Conservation (phyloP, 2,797 vertebrate species). For the Sebastes diploproa region DNA sequence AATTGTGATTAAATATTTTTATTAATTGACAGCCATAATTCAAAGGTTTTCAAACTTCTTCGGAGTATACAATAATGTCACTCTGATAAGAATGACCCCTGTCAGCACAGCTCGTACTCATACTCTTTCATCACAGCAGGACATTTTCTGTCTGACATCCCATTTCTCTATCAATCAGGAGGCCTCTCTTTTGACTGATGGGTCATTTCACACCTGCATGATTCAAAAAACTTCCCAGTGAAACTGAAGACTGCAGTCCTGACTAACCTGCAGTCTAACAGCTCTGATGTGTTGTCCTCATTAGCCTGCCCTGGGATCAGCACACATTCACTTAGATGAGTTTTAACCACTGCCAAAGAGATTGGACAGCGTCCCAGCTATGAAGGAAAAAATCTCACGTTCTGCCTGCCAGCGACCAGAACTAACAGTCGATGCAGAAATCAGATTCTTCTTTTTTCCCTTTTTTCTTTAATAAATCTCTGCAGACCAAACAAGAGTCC, state of each 20-base stretch:
- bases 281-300: constrained; percentile 1
- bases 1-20: too few species aligned
- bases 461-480: constrained; percentile 29
- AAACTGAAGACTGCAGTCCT: background rate
- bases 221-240: background rate
- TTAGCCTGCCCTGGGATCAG: constrained; percentile 5
- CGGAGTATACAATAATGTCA: background rate
- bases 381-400: constrained; percentile 18
- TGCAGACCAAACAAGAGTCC: constrained; percentile 19
- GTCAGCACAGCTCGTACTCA: background rate
- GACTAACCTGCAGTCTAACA: background rate
- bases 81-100: background rate
- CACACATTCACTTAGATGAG: constrained; percentile 9
- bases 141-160: background rate
- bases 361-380: constrained; percentile 11
- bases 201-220: background rate
- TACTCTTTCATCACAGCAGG: background rate
- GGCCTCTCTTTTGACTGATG: background rate
- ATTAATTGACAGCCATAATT: too few species aligned
- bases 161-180: background rate
- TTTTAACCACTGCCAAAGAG: background rate
- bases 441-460: constrained; percentile 17
- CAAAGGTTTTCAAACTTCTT: background rate
- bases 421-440: constrained; percentile 3
- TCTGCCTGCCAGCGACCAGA: constrained; percentile 19